These are phyloP conservation scores for Erythrolamprus reginae DNA, from an alignment of 2,113 vertebrate genomes.

Conservation along the genomic window DNA sequence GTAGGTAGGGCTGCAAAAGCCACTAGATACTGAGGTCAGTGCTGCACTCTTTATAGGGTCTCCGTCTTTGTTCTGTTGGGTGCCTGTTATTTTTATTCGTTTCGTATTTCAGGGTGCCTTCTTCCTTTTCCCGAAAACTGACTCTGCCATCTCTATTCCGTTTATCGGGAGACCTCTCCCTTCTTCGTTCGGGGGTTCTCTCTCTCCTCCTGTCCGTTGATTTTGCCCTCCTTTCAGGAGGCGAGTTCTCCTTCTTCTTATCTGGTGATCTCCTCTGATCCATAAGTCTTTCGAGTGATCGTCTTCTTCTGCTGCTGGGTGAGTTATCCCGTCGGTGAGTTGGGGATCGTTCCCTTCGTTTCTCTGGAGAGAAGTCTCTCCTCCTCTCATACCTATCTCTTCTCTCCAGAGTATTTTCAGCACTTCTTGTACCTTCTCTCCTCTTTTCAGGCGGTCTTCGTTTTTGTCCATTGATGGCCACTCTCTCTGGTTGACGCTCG, in stretches of 20 bases:
- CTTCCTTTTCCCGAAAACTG: slow-evolving; percentile 73
- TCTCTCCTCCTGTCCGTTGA: slow-evolving; percentile 73
- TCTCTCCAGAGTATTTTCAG: slow-evolving; percentile 82
- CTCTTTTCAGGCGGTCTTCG: slow-evolving; percentile 77
- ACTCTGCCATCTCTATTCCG: slow-evolving; percentile 60
- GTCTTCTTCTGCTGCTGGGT: slow-evolving; percentile 61
- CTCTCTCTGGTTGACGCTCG: slow-evolving; percentile 69
- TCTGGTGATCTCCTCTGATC: slow-evolving; percentile 72
- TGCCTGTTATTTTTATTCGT: slow-evolving; percentile 59
- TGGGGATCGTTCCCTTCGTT: slow-evolving; percentile 63
- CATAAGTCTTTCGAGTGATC: slow-evolving; percentile 75
- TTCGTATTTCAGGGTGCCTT: slow-evolving; percentile 67
- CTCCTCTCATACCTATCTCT: slow-evolving; percentile 60
- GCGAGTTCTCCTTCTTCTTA: slow-evolving; percentile 68
- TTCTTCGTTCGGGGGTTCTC: slow-evolving; percentile 64
- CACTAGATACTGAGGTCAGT: slow-evolving; percentile 96
- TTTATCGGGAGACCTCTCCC: slow-evolving; percentile 71
- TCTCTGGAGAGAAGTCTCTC: slow-evolving; percentile 76
- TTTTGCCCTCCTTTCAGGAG: slow-evolving; percentile 72
- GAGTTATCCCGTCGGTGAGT: slow-evolving; percentile 49
- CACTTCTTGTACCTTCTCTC: slow-evolving; percentile 75
- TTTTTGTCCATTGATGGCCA: slow-evolving; percentile 70
- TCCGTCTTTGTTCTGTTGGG: slow-evolving; percentile 77
- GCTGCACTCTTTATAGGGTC: slow-evolving; percentile 87
- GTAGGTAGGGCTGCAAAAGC: slow-evolving; percentile 44